These are phyloP conservation scores for Hyaena hyaena DNA, from an alignment of 2,113 vertebrate species.

Conservation along the genomic window DNA sequence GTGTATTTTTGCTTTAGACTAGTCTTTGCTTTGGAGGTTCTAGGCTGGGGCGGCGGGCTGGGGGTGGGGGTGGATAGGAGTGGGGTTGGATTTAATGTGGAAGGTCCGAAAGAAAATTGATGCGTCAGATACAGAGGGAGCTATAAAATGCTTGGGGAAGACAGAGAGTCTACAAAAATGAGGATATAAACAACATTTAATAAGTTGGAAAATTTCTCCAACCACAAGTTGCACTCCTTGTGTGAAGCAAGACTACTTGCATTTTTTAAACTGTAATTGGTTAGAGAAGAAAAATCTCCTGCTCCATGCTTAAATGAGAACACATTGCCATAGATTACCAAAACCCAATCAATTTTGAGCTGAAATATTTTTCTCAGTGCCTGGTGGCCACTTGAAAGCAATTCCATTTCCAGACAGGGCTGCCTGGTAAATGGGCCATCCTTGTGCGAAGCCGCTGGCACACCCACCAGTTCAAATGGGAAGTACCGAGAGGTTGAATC, in stretches of 20 bases:
- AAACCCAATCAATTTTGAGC: conserved; percentile 50
- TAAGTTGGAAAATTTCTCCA: conserved; percentile 75
- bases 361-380: conserved; percentile 71
- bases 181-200: conserved; percentile 78
- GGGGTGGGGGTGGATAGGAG: neutral
- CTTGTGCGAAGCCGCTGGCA: neutral
- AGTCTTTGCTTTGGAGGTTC: conserved; percentile 47
- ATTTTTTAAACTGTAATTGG: conserved; percentile 75
- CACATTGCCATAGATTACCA: conserved; percentile 77
- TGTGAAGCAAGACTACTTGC: conserved; percentile 4
- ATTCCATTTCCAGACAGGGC: conserved; percentile 42
- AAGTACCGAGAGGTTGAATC: neutral
- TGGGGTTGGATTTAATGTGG: conserved; percentile 54
- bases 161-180: conserved; percentile 59
- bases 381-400: conserved; percentile 63
- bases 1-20: conserved; percentile 46
- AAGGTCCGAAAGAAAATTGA: conserved; percentile 65
- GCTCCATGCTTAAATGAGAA: conserved; percentile 78
- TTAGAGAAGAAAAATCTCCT: conserved; percentile 76
- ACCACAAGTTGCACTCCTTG: conserved; percentile 70
- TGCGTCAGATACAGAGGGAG: conserved; percentile 69
- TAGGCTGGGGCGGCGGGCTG: neutral
- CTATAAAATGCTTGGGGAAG: conserved; percentile 74
- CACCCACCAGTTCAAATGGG: neutral
- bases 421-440: neutral